Evolutionary conservation across 1,140 invertebrate species (phyloP).

Genomic region (Asbolus verrucosus): DNA sequence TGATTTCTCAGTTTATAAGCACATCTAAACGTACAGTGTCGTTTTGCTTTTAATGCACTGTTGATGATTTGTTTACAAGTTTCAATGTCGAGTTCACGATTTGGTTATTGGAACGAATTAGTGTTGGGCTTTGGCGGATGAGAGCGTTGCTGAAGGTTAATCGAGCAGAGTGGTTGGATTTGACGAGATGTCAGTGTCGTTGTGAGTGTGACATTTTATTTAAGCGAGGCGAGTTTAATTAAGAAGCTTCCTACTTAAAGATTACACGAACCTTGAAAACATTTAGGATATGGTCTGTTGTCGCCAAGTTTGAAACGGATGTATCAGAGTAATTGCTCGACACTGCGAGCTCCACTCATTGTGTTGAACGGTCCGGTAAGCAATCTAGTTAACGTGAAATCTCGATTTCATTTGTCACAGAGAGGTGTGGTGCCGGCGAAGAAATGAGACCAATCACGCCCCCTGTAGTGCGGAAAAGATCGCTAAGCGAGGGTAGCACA

Average conservation of each 20-base stretch:
- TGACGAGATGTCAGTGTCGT: constrained; percentile 24
- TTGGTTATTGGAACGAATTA: constrained; percentile 46
- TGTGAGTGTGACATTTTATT: constrained; percentile 36
- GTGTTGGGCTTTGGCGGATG: constrained; percentile 17
- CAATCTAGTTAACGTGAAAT: constrained; percentile 56
- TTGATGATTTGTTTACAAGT: too few relatives aligned
- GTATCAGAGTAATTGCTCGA: constrained; percentile 43
- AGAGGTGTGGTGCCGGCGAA: constrained; percentile 33
- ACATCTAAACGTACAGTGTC: too few relatives aligned
- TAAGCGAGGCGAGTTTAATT: constrained; percentile 39
- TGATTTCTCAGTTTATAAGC: too few relatives aligned
- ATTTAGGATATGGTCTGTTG: constrained; percentile 40
- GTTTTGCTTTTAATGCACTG: too few relatives aligned
- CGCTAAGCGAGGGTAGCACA: constrained; percentile 46
- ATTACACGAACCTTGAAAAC: constrained; percentile 40
- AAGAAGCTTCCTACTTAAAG: constrained; percentile 37
- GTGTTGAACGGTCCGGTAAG: constrained; percentile 45
- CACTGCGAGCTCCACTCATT: constrained; percentile 26
- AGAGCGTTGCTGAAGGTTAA: constrained; percentile 25
- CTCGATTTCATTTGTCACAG: constrained; percentile 54
- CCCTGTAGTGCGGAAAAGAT: constrained; percentile 52
- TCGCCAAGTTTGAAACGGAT: constrained; percentile 40
- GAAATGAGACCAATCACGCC: constrained; percentile 51
- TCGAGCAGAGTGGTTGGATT: constrained; percentile 10
- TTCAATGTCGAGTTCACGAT: constrained; percentile 22